Evolutionary conservation across 2,888 invertebrate species (phyloP).

Genomic region (Drosophila hamatofila): DNA sequence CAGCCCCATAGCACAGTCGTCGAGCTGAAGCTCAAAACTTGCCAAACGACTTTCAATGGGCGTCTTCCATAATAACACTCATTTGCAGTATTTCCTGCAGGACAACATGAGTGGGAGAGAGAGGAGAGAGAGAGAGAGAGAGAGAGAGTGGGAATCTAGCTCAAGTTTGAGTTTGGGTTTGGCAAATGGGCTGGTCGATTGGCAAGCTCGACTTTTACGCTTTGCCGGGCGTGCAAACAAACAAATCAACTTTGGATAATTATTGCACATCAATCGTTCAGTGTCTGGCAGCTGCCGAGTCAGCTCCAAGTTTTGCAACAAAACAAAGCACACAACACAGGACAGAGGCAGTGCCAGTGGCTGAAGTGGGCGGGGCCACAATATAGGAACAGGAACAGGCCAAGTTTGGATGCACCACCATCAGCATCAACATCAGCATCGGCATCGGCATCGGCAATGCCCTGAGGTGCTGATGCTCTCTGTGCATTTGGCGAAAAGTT

Average conservation of each 20-base stretch:
- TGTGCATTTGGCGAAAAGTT: conserved; percentile 72
- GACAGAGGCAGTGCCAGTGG: background rate
- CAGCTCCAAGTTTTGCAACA: conserved; percentile 55
- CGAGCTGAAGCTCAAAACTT: conserved; percentile 52
- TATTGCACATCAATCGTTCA: conserved; percentile 82
- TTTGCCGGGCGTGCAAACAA: conserved; percentile 79
- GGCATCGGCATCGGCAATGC: conserved; percentile 34
- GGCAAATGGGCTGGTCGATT: conserved; percentile 55
- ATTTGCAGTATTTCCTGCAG: conserved; percentile 66
- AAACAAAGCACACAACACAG: conserved; percentile 54
- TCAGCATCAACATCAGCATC: conserved; percentile 18
- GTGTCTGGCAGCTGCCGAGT: conserved; percentile 60
- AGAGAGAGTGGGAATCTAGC: background rate
- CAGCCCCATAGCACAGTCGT: conserved; percentile 51
- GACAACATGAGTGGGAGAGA: background rate
- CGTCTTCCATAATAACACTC: conserved; percentile 68
- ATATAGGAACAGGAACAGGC: conserved; percentile 25
- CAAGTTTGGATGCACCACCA: conserved; percentile 46
- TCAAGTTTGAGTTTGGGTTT: conserved; percentile 2
- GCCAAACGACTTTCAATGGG: conserved; percentile 61
- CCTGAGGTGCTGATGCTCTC: conserved; percentile 61
- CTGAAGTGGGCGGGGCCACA: conserved; percentile 1
- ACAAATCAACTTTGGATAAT: conserved; percentile 84
- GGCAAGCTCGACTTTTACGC: conserved; percentile 77
- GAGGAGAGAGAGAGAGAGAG: background rate